Evolutionary conservation across 2,888 invertebrate genomes (phyloP).

Genomic region (Cataglyphis altisquamis): DNA sequence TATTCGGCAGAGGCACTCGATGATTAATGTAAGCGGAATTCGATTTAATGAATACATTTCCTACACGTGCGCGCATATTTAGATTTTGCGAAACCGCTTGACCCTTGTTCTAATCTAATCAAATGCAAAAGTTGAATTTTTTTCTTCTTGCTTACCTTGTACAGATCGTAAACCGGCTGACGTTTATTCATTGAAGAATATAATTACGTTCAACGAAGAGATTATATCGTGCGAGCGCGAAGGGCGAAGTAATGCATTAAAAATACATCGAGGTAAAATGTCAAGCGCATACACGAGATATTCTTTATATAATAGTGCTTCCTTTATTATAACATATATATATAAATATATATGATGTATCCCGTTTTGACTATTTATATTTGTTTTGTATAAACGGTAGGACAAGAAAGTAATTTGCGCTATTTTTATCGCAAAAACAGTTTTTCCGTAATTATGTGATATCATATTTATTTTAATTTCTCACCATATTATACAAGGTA

Average conservation of each 20-base stretch:
- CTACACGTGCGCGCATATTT: not conserved
- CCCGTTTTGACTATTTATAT: slow-evolving; percentile 1
- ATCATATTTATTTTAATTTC: not conserved
- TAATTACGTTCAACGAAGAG: slow-evolving; percentile 24
- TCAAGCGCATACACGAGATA: not conserved
- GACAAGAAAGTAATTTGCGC: not conserved
- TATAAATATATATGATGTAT: slow-evolving; percentile 4
- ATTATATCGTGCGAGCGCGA: not conserved
- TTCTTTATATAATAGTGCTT: slow-evolving; percentile 8
- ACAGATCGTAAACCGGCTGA: slow-evolving; percentile 3
- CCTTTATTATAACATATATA: slow-evolving; percentile 6
- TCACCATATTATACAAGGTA: not conserved
- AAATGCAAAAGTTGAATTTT: not conserved
- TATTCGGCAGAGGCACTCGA: not conserved
- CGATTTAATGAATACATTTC: slow-evolving; percentile 13
- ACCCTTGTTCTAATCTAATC: not conserved
- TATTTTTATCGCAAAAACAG: not conserved
- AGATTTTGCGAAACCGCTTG: not conserved
- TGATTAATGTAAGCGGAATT: slow-evolving; percentile 17
- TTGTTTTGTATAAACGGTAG: not conserved
- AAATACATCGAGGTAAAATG: slow-evolving; percentile 40
- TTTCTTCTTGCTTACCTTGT: not conserved
- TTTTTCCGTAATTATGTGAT: not conserved
- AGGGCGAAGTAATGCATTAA: slow-evolving; percentile 18
- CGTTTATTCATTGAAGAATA: slow-evolving; percentile 44